These are phyloP conservation scores for Caenorhabditis tropicalis DNA, from an alignment of 1,140 invertebrate species.

Conservation along the genomic window DNA sequence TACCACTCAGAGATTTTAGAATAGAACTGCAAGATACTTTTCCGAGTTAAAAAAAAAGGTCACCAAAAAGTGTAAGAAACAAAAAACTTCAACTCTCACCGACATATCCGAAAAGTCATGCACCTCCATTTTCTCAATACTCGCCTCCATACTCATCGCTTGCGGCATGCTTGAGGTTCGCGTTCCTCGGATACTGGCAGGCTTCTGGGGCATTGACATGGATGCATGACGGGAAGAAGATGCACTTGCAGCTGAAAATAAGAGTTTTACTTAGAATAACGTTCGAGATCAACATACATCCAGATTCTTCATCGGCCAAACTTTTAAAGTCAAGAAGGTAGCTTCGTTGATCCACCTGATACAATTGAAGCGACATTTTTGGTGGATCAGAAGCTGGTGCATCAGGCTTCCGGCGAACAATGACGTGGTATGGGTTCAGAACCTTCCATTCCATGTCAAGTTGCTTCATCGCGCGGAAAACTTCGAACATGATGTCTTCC, in stretches of 20 bases:
- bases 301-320: slow-evolving; percentile 72
- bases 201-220: slow-evolving; percentile 68
- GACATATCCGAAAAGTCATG: slow-evolving; percentile 40
- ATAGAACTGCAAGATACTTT: too few relatives aligned
- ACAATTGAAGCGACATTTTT: slow-evolving; percentile 97
- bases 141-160: slow-evolving; percentile 70
- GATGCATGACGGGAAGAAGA: slow-evolving; percentile 70
- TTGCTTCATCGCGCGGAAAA: slow-evolving; percentile 97
- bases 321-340: slow-evolving; percentile 98
- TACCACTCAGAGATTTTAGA: not conserved
- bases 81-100: slow-evolving; percentile 22
- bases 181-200: slow-evolving; percentile 62
- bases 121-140: slow-evolving; percentile 29
- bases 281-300: not conserved
- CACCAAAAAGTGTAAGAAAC: not conserved
- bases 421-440: slow-evolving; percentile 90
- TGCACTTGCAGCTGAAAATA: slow-evolving; percentile 54
- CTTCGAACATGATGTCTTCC: slow-evolving; percentile 99
- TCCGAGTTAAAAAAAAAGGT: too few relatives aligned
- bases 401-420: slow-evolving; percentile 83
- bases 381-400: slow-evolving; percentile 73
- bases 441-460: slow-evolving; percentile 91
- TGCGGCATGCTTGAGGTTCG: slow-evolving; percentile 67
- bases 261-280: not conserved
- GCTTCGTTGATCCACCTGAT: slow-evolving; percentile 97